These are phyloP conservation scores for Phymorhynchus buccinoides DNA, from an alignment of 1,140 invertebrate genomes.

Conservation along the genomic window DNA sequence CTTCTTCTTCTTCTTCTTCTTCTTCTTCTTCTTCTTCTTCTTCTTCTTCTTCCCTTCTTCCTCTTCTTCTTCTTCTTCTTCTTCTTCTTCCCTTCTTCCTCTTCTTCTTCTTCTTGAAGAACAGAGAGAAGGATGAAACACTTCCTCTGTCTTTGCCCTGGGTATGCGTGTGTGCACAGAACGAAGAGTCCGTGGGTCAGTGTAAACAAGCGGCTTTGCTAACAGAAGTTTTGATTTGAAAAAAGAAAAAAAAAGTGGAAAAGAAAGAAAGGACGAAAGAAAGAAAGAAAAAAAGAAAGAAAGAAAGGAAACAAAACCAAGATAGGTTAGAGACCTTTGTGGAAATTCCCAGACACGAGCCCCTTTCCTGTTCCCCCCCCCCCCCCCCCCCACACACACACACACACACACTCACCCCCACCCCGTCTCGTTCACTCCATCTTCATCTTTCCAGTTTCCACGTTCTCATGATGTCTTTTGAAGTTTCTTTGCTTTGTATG, in stretches of 20 bases:
- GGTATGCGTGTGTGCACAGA: slow-evolving; percentile 21
- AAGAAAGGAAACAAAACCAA: background rate
- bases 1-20: no score
- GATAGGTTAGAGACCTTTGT: background rate
- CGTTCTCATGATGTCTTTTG: background rate
- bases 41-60: no score
- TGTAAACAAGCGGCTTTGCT: slow-evolving; percentile 18
- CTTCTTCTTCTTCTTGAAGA: no score
- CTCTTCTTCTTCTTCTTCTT: no score
- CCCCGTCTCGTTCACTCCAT: background rate
- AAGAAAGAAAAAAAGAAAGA: background rate
- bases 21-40: no score
- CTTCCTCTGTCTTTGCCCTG: slow-evolving; percentile 24
- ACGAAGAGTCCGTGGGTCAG: background rate
- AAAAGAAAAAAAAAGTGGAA: background rate
- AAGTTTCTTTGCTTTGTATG: background rate
- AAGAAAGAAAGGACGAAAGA: no score
- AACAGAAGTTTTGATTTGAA: slow-evolving; percentile 12
- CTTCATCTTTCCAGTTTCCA: background rate
- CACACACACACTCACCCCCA: background rate
- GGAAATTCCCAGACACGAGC: background rate
- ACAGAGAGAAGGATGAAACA: slow-evolving; percentile 28
- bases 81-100: no score
- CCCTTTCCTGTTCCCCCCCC: background rate
- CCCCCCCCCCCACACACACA: background rate